A percentile compares a stretch with the other conserved stretches of the same genome.
phyloP scores from a whole-genome alignment of 2,797 vertebrate species.

The Hypotaenidia philippensis region DNA sequence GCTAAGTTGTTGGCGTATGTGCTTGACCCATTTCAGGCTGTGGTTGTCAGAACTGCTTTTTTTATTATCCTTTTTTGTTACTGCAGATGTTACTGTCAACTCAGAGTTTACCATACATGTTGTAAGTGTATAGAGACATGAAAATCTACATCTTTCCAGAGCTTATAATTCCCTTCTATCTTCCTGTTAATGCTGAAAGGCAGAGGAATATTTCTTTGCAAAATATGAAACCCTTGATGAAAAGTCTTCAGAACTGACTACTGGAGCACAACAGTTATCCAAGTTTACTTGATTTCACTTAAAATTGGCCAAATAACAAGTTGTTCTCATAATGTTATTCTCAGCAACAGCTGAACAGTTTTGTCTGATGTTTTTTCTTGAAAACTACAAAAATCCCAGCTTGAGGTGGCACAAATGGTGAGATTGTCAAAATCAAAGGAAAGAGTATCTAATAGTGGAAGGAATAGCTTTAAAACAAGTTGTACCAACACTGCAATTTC shows the following conservation, averaged over 20 bases:
- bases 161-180: neutral
- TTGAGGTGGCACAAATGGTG: neutral
- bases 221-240: neutral
- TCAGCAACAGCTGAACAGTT: neutral
- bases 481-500: neutral
- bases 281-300: neutral
- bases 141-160: neutral
- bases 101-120: neutral
- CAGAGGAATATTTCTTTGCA: neutral
- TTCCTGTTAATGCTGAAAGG: neutral
- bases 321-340: neutral
- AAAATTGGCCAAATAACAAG: neutral
- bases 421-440: neutral
- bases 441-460: neutral
- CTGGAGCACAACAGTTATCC: neutral
- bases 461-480: neutral
- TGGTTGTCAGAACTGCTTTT: neutral
- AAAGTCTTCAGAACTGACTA: neutral
- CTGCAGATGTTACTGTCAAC: neutral
- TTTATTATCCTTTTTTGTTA: neutral
- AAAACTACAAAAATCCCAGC: neutral
- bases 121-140: neutral
- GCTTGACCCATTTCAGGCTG: neutral
- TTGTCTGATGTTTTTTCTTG: neutral
- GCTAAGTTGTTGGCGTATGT: neutral